Base-by-base conservation (phyloP, 2,888 invertebrate genomes). In the Sinelater perroti region DNA sequence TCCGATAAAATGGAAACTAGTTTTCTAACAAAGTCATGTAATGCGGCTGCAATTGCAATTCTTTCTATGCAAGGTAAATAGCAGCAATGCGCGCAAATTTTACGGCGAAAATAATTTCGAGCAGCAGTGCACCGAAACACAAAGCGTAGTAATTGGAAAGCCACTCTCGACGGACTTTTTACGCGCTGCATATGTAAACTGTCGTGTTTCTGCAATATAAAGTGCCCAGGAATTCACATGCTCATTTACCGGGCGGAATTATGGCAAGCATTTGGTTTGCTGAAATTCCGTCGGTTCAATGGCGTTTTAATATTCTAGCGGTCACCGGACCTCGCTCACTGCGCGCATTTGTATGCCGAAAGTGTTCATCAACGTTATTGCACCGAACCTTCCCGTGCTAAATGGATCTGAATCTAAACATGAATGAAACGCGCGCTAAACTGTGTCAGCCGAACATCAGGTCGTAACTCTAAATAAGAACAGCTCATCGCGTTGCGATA, bases 241-340 rank as follows among this genome's bases (percentile, higher is more conserved):
- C 18, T 16, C 11, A 36, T 18, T 28, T 35, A 38, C 11, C 28
- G 11, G 2, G 21, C 8, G 20, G n/a, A 42, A 24, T 44, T 44
- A n/a, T 26, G 17, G 44, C 44, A 44, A 44, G 26, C 14, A 38
- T 42, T 47, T 20, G 20, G 35, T 31, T 46, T 46, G 45, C 36
- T 45, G 18, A 46, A 54, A 54, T 36, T 31, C 14, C 10, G 14
- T 11, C 7, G 5, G 20, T 44, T 44, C 30, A 30, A 30, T 44
- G 17, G 16, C 16, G 35, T 28, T 46, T 54, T 54, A 54, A 46
- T 54, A 54, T 54, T 54, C 46, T 13, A 30, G 46, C n/a, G 30
- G 46, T 17, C 24, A 46, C 35, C 46, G 40, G 17, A 54, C 47
- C 44, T 44, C 26, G 16, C 33, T 14, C 47, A 21, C 3, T 13